phyloP scores from a whole-genome alignment of 2,888 invertebrate species.

The Macrosoma leucophasiata region DNA sequence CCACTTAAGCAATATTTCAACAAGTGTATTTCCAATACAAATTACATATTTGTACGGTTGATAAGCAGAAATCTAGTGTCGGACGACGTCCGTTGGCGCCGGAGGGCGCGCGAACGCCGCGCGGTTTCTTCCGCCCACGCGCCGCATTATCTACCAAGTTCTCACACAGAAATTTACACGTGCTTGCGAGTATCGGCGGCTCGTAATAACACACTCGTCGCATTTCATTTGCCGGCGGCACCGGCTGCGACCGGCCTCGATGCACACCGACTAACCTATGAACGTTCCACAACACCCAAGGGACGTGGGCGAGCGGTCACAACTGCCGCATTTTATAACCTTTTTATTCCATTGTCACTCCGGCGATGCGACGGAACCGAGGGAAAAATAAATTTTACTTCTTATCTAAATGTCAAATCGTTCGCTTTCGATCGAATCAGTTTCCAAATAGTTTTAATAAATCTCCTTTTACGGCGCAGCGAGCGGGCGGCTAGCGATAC shows the following conservation, averaged over 20 bases:
- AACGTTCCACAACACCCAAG: slow-evolving; percentile 57
- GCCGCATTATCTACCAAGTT: slow-evolving; percentile 58
- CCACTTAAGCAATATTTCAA: too few relatives aligned
- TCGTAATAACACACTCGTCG: slow-evolving; percentile 63
- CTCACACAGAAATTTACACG: slow-evolving; percentile 72
- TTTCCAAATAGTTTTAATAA: slow-evolving; percentile 76
- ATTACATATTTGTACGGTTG: too few relatives aligned
- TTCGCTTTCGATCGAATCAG: slow-evolving; percentile 74
- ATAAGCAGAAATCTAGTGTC: too few relatives aligned
- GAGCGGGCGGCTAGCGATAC: slow-evolving; percentile 58
- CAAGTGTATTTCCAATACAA: too few relatives aligned
- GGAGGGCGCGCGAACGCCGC: slow-evolving; percentile 43
- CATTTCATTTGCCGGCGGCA: slow-evolving; percentile 63
- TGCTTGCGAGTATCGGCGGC: slow-evolving; percentile 58
- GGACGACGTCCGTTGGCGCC: slow-evolving; percentile 32
- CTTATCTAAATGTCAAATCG: slow-evolving; percentile 77
- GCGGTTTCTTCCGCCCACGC: slow-evolving; percentile 62
- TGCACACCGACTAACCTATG: slow-evolving; percentile 46
- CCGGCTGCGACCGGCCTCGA: slow-evolving; percentile 41
- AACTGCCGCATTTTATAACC: slow-evolving; percentile 70
- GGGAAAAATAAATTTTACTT: slow-evolving; percentile 72
- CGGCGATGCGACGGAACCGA: slow-evolving; percentile 53
- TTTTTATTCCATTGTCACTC: slow-evolving; percentile 75
- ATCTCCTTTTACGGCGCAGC: slow-evolving; percentile 71
- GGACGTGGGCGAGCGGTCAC: slow-evolving; percentile 64